These are phyloP conservation scores for Poecile atricapillus DNA, from an alignment of 2,113 vertebrate species.

Conservation along the genomic window DNA sequence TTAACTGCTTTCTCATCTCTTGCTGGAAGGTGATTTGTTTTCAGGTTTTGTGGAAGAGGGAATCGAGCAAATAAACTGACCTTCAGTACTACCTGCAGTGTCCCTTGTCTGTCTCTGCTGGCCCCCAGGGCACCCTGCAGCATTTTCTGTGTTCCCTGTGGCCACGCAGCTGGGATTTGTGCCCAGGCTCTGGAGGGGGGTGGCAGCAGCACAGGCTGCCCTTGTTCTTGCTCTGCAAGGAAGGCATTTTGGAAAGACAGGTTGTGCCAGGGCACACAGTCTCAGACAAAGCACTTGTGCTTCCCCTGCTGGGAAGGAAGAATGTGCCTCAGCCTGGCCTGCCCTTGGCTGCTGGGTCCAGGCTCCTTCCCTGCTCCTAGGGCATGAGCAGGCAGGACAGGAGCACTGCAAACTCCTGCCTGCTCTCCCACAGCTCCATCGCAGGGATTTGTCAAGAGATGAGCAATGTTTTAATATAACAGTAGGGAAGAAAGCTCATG, in stretches of 20 bases:
- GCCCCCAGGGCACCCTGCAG: fast-evolving
- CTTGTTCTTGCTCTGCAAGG: background rate
- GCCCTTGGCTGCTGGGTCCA: background rate
- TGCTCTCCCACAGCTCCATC: background rate
- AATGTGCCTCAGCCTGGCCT: background rate
- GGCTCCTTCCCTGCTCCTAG: background rate
- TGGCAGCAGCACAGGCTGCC: background rate
- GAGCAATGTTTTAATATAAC: background rate
- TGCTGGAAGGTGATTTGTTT: background rate
- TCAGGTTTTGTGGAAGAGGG: background rate
- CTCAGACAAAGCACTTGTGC: background rate
- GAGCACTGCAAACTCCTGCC: background rate
- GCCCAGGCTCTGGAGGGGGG: background rate
- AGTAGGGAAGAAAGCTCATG: background rate
- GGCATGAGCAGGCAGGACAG: fast-evolving
- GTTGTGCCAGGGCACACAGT: fast-evolving
- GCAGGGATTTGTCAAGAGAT: background rate
- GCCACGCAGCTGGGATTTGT: background rate
- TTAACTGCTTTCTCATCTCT: slow-evolving; percentile 6
- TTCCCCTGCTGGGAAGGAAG: background rate
- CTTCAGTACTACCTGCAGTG: background rate
- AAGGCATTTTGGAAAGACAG: background rate
- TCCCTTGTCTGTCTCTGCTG: background rate
- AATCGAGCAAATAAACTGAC: slow-evolving; percentile 42
- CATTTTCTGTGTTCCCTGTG: background rate